Evolutionary conservation across 2,797 vertebrate genomes (phyloP), one percentile per base, ranked within the genome.

Genomic region (Enteromius unitaeniatus): DNA sequence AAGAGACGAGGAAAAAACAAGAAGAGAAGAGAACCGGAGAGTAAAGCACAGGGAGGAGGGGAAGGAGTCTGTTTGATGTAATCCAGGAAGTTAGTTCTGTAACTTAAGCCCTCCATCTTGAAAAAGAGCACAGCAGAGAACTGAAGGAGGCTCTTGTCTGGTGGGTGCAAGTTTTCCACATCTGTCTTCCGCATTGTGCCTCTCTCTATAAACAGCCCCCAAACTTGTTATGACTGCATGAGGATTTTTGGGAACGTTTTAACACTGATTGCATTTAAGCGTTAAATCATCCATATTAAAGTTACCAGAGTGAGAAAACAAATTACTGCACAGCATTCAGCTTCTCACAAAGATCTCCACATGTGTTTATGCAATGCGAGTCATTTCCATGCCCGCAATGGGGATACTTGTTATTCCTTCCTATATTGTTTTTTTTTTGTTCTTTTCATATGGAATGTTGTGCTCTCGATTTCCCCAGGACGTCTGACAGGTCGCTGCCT

Each of bases 11-110:
- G 13, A 3, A 14, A 47, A 4, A 47, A 47, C 45, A 47, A 84
- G 87, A 91, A 85, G 84, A 86, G 77, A 86, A 87, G 64, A 53
- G 47, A 40, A 70, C 23, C 6, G 78, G 84, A 87, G 73, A 47
- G 67, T 84, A 89, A 84, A 81, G 74, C 7, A 77, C 86, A 68
- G 79, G 60, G 84, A 69, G 68, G 72, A 58, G 72, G 49, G 82
- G 31, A 75, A 28, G 45, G 37, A 28, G 70, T 58, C 88, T 90
- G 93, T 95, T 95, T 95, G 94, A 95, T 94, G 93, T 94, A 95
- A 95, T 95, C 93, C 94, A 94, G 95, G 94, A 95, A 95, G 94
- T 95, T 94, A 93, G 93, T 93, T 95, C 94, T 93, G 95, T 94
- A 95, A 95, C 93, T 91, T 92, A 94, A 95, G 92, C 93, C 89